Evolutionary conservation across 2,797 vertebrate genomes (phyloP), one percentile per base, ranked within the genome.

Genomic region (Tapera naevia): DNA sequence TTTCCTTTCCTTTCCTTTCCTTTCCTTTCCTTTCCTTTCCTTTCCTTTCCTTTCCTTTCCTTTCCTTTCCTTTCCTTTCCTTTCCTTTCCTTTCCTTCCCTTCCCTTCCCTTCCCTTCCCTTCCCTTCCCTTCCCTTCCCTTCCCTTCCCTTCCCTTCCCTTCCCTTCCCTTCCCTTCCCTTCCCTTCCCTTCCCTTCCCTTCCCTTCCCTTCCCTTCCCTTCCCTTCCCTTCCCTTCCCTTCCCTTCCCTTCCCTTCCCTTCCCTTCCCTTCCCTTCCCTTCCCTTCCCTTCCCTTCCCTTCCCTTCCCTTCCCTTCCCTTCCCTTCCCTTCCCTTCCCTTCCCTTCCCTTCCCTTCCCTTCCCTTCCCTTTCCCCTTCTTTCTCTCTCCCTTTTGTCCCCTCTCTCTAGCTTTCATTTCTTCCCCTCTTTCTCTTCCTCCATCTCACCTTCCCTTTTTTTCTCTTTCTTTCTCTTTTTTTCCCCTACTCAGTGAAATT

Each of bases 161-260:
- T 23, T 53, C 2, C 7, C 2, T 28, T 17, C 18, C 5, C 14
- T 14, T 13, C 3, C 7, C 4, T 11, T 8, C 2, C 32, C 2
- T 28, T n/a, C n/a, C n/a, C n/a, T n/a, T n/a, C n/a, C n/a, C n/a
- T n/a, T n/a, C n/a, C n/a, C n/a, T n/a, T n/a, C n/a, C n/a, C n/a
- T n/a, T n/a, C n/a, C n/a, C n/a, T n/a, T n/a, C n/a, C n/a, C 11
- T 10, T 25, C 24, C 27, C 17, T 53, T 28, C 10, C 15, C 4
- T 8, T 5, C 5, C 10, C 11, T 14, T 7, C 4, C 18, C 1
- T 28, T 28, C 2, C 9, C 13, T 10, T 4, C 4, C 17, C 0
- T 39, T 5, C 1, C 9, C 1, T 15, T 22, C 32, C 5, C 4
- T 23, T 37, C 8, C 17, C n/a, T n/a, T n/a, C n/a, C n/a, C n/a